Percentiles rank a stretch among this genome's conserved stretches.
Evolutionary conservation across 2,113 vertebrate genomes (phyloP).

Genomic region (Grus americana): DNA sequence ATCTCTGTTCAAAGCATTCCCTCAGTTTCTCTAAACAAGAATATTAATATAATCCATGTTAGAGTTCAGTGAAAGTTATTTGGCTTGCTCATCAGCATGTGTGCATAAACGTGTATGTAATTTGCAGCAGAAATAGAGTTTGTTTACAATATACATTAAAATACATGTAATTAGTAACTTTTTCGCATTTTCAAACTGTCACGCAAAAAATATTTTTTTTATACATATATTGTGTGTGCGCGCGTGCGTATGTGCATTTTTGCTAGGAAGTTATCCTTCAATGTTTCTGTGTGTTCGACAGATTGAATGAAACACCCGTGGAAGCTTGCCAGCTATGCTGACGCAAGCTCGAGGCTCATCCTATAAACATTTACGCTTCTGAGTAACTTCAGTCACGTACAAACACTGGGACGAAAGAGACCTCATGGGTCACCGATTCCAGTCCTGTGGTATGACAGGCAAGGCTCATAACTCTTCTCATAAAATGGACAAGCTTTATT

Average conservation of each 20-base stretch:
- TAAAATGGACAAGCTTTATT: background rate
- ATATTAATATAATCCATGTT: background rate
- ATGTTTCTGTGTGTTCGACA: background rate
- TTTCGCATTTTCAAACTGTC: background rate
- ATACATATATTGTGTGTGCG: background rate
- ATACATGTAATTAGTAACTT: background rate
- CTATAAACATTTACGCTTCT: slow-evolving; percentile 58
- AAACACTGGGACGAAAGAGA: background rate
- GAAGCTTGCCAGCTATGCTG: slow-evolving; percentile 10
- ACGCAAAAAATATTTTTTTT: background rate
- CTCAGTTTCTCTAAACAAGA: background rate
- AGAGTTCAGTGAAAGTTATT: background rate
- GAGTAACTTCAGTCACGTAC: slow-evolving; percentile 36
- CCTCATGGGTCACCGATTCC: background rate
- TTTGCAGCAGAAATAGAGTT: background rate
- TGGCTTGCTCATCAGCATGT: background rate
- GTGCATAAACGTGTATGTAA: background rate
- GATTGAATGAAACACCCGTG: background rate
- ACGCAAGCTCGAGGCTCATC: slow-evolving; percentile 13
- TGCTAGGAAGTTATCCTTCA: background rate
- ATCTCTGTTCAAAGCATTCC: background rate
- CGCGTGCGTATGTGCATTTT: background rate
- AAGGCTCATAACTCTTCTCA: background rate
- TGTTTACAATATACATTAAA: background rate
- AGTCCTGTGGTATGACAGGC: background rate